Evolutionary conservation across 2,797 vertebrate genomes (phyloP), one percentile per base, ranked within the genome.

Genomic region (Molossus molossus): DNA sequence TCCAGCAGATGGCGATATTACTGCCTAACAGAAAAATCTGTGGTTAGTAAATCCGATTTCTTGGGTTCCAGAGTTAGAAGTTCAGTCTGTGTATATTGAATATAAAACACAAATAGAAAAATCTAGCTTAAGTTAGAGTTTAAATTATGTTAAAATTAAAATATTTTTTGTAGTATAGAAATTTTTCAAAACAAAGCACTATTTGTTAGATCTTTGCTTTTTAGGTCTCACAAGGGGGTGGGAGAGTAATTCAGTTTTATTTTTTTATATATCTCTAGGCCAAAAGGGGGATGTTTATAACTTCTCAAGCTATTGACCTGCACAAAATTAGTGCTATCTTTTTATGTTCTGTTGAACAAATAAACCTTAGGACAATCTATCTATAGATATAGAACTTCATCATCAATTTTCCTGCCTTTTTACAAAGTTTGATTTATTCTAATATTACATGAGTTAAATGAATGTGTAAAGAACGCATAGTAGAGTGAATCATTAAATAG

Each of bases 81-180:
- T 82, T 53, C 67, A 33, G 53, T 85, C 37, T 57, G 9, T 92
- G 23, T 72, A 88, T 95, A 53, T 73, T 96, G 76, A 86, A 90
- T 95, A 29, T 90, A 85, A 92, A 95, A 69, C 77, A 89, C 82
- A 89, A 93, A 67, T 86, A 81, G 3, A 79, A 82, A 95, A 82
- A 69, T 89, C 64, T 87, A 83, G 37, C 69, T 83, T 53, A 89
- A 7, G 14, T 82, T 90, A 88, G 25, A 88, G 55, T 96, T 88
- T 91, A 73, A 94, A 64, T 88, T 75, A 21, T 76, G 69, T 92
- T 94, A 76, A 70, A 79, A 83, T 57, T 58, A 79, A 96, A 65
- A 53, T 40, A 77, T 77, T 88, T 72, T 87, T 23, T 13, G 60
- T 25, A 4, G 10, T 73, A 10, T 72, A 84, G 85, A 73, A 87